phyloP scores from a whole-genome alignment of 1,140 invertebrate genomes.

The Ditylenchus dipsaci region DNA sequence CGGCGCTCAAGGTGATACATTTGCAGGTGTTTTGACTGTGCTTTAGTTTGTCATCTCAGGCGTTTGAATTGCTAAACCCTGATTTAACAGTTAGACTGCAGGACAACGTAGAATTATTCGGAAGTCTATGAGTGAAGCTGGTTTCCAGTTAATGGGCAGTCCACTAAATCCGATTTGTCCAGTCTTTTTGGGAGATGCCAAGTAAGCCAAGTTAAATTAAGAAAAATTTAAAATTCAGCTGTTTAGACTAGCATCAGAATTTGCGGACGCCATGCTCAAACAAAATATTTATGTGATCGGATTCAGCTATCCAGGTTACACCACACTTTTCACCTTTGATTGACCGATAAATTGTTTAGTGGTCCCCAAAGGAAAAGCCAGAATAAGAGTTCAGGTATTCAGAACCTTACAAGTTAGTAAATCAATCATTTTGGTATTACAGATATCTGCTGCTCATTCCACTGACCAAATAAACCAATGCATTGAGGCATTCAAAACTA shows the following conservation, averaged over 20 bases:
- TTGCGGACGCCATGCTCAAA: conserved; percentile 77
- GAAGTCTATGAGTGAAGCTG: conserved; percentile 59
- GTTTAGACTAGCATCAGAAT: conserved; percentile 68
- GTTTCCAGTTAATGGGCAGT: conserved; percentile 60
- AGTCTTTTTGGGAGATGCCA: conserved; percentile 80
- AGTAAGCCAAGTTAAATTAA: conserved; percentile 8
- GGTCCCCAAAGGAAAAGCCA: conserved; percentile 72
- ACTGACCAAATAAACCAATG: conserved; percentile 72
- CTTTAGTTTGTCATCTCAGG: conserved; percentile 58
- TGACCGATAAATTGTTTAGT: conserved; percentile 61
- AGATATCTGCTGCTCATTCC: conserved; percentile 80
- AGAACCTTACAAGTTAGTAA: not conserved
- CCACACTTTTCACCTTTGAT: no score
- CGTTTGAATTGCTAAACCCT: conserved; percentile 71
- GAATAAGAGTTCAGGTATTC: conserved; percentile 50
- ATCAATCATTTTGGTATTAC: conserved; percentile 37
- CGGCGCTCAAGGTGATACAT: conserved; percentile 69
- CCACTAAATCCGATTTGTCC: conserved; percentile 78
- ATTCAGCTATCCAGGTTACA: conserved; percentile 74
- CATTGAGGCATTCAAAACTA: conserved; percentile 73
- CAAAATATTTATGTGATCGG: conserved; percentile 86
- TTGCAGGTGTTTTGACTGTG: not conserved
- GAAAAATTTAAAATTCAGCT: not conserved
- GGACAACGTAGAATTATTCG: conserved; percentile 66
- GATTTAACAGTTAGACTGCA: conserved; percentile 68